Evolutionary conservation across 64 coral and sea anemone genomes (phyloP), one percentile per base, ranked within the genome.

Genomic region (Porites australiensis): DNA sequence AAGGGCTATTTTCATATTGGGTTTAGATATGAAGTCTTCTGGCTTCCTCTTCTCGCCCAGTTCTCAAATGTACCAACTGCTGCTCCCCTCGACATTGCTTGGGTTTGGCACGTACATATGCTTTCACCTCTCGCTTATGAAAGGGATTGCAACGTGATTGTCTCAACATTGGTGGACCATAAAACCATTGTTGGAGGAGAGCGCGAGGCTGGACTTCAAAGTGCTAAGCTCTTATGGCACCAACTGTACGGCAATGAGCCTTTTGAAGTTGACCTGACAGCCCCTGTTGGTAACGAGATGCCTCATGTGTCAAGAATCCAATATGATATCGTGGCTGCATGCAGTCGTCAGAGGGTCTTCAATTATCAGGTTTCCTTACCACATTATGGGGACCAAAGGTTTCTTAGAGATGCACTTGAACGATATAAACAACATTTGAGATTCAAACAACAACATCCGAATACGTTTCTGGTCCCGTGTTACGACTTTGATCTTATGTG

Each of bases 401-500:
- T 96, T 50, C 70, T 96, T 1, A 93, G 46, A 72, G 67, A 59
- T 12, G 94, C 90, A 53, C 9, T 96, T 13, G 86, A 89, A 58
- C 49, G 94, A 15, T 96, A 96, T 59, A 83, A 92, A 52, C 87
- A 79, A 8, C 94, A 96, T 55, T 69, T 93, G 11, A 55, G 84
- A 21, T 58, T 96, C 5, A 96, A 96, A 54, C 74, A 93, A 59
- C 11, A 82, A 20, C 64, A 96, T 47, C 94, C 85, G 14, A 77
- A 75, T 1, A 20, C 48, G 46, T 96, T 96, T 54, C 58, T 89
- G 10, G 95, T 96, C 13, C 95, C 95, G 12, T 96, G 95, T 79
- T 93, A 96, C 44, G 95, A 96, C 68, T 93, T 96, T 79, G 95
- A 96, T n/a, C 87, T 96, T n/a, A 72, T 96, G 72, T 96, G 95